Evolutionary conservation across 2,888 invertebrate genomes (phyloP).

Genomic region (Amblyjoppa proteus): DNA sequence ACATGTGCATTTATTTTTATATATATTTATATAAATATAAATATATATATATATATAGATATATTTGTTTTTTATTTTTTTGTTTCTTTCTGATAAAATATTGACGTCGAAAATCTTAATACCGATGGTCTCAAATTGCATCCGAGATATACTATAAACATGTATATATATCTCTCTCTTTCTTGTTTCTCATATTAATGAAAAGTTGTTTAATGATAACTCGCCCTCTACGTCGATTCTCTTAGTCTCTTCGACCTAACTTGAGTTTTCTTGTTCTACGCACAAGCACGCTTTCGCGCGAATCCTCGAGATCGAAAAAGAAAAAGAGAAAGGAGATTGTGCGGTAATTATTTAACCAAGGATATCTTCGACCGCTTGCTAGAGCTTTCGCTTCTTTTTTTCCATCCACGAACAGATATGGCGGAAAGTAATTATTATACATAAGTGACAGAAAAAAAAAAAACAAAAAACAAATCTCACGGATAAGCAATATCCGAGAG

Average conservation of each 20-base stretch:
- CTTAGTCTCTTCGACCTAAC: conserved; percentile 74
- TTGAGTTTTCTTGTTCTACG: conserved; percentile 75
- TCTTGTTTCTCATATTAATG: conserved; percentile 41
- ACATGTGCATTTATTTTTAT: conserved; percentile 51
- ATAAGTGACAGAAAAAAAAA: conserved; percentile 5
- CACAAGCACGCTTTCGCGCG: conserved; percentile 75
- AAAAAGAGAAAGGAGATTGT: conserved; percentile 74
- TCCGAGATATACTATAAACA: conserved; percentile 47
- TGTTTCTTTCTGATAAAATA: conserved; percentile 8
- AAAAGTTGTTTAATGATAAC: conserved; percentile 49
- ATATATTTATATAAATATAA: conserved; percentile 10
- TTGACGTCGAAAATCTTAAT: conserved; percentile 52
- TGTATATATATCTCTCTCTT: conserved; percentile 5
- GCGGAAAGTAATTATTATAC: conserved; percentile 60
- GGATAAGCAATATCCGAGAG: conserved; percentile 13
- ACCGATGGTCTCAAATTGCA: conserved; percentile 59
- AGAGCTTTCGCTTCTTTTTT: conserved; percentile 74
- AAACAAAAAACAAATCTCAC: conserved; percentile 1
- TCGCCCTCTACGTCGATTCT: conserved; percentile 68
- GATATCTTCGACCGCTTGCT: conserved; percentile 74
- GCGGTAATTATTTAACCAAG: conserved; percentile 74
- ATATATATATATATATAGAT: background rate
- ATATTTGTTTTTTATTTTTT: conserved; percentile 18
- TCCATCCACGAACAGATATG: conserved; percentile 69
- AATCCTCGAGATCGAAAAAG: conserved; percentile 75